Base-by-base conservation (phyloP, 2,113 vertebrate genomes). In the Abramis brama region DNA sequence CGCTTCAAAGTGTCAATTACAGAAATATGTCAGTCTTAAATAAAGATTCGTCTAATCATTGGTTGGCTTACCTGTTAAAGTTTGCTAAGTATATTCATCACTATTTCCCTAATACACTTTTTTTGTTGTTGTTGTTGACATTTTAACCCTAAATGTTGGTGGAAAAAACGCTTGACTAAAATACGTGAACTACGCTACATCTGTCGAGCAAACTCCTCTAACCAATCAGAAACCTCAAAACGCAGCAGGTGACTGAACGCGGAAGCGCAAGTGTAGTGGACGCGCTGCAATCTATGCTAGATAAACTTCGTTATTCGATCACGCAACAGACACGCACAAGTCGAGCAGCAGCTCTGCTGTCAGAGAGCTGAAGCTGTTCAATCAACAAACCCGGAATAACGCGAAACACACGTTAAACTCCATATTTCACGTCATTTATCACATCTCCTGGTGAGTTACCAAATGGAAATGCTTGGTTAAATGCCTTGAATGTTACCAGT, bases 331-430 rank as follows among this genome's bases (percentile, higher is more conserved):
- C 9, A 57, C 47, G 64, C 50, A n/a, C 30, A 33, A 73, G 66
- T 43, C 30, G 10, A 33, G 62, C 17, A 52, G 80, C 62, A 52
- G 45, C 45, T 83, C 50, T 57, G 82, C 82, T 83, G 82, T 73
- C 82, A 83, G 50, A 25, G 21, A 39, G 68, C 81, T 57, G 33
- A 43, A 25, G 77, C 84, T 77, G 39, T 60, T 39, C 43, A 82
- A 2, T 55, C 52, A 60, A 33, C 50, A 83, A 50, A n/a, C 25
- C 62, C 71, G 84, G 60, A 75, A 50, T 50, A 27, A 30, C 30
- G 25, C 12, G 27, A 27, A 64, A 66, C 33, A 62, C 59, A 30
- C 39, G 10, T 84, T 76, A 64, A 81, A 81, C 30, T 17, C 4
- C 12, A 25, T 3, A 43, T 39, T 83, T 57, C 4, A 83, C 64